Conservation (phyloP, 2,797 vertebrate species). For the Sphenodon punctatus region DNA sequence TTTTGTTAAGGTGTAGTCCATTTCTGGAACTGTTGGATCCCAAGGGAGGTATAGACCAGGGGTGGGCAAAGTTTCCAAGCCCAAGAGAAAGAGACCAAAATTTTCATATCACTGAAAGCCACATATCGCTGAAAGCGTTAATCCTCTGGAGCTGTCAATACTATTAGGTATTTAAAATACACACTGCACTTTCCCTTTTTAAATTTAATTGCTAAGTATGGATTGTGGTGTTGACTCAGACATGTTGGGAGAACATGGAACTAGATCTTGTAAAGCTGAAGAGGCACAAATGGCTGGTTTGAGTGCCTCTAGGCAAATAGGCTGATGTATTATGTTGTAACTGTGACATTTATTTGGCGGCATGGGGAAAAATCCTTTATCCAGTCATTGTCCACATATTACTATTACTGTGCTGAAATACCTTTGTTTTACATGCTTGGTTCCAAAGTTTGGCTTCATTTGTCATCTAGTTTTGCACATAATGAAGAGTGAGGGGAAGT, state of each 20-base stretch:
- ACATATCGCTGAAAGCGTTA: too few relatives aligned
- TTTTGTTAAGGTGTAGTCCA: too few relatives aligned
- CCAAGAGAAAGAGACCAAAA: too few relatives aligned
- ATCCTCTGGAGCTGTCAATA: too few relatives aligned
- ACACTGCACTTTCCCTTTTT: neutral
- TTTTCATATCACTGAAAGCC: too few relatives aligned
- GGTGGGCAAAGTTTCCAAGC: too few relatives aligned
- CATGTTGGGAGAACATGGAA: neutral
- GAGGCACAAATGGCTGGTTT: neutral
- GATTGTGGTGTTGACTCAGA: neutral
- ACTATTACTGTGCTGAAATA: neutral
- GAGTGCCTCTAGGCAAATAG: neutral
- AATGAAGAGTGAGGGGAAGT: neutral
- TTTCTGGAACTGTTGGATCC: too few relatives aligned
- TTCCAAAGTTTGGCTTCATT: slow-evolving; percentile 15
- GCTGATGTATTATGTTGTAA: neutral
- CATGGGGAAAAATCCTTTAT: neutral
- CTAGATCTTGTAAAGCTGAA: neutral
- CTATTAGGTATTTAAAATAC: neutral
- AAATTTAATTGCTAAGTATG: neutral
- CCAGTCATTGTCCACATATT: neutral
- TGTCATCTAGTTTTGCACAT: neutral
- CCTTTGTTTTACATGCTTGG: rapidly evolving
- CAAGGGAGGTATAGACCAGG: too few relatives aligned
- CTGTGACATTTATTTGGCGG: neutral